These are phyloP conservation scores for Spatulosminthurus flaviceps DNA, from an alignment of 2,888 invertebrate species.

Conservation along the genomic window DNA sequence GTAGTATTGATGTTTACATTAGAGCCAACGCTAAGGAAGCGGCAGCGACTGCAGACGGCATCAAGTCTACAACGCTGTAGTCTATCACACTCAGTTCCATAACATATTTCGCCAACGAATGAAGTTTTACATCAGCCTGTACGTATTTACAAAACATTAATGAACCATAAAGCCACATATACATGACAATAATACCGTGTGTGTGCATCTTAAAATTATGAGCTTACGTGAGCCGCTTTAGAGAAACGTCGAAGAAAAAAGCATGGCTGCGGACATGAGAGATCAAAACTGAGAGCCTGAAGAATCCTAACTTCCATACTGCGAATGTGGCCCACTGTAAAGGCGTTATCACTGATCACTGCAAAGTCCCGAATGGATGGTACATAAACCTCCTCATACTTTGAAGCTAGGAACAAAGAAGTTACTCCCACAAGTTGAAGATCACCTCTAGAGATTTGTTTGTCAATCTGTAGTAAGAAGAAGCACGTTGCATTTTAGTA, in stretches of 20 bases:
- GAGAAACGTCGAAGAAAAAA: slow-evolving; percentile 86
- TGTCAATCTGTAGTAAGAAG: slow-evolving; percentile 68
- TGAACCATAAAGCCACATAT: neutral
- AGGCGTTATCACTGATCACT: slow-evolving; percentile 89
- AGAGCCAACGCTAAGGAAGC: slow-evolving; percentile 81
- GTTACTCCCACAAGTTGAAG: slow-evolving; percentile 90
- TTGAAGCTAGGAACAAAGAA: slow-evolving; percentile 88
- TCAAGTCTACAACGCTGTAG: slow-evolving; percentile 76
- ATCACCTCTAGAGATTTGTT: slow-evolving; percentile 74
- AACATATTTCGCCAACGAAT: slow-evolving; percentile 89
- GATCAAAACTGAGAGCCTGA: slow-evolving; percentile 77
- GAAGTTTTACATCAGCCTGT: slow-evolving; percentile 75
- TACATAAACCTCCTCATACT: slow-evolving; percentile 93
- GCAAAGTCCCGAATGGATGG: slow-evolving; percentile 90
- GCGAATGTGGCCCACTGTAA: slow-evolving; percentile 79
- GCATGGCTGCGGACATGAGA: slow-evolving; percentile 86
- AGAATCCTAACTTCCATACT: slow-evolving; percentile 85
- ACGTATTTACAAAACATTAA: neutral
- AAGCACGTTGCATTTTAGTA: slow-evolving; percentile 58
- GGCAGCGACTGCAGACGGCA: slow-evolving; percentile 85
- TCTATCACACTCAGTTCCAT: slow-evolving; percentile 85
- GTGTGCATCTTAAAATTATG: neutral
- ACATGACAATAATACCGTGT: neutral
- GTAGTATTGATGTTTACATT: slow-evolving; percentile 66
- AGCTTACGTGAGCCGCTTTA: slow-evolving; percentile 67